Base-by-base conservation (phyloP, 2,113 vertebrate species). In the Potamarius usumacintae region DNA sequence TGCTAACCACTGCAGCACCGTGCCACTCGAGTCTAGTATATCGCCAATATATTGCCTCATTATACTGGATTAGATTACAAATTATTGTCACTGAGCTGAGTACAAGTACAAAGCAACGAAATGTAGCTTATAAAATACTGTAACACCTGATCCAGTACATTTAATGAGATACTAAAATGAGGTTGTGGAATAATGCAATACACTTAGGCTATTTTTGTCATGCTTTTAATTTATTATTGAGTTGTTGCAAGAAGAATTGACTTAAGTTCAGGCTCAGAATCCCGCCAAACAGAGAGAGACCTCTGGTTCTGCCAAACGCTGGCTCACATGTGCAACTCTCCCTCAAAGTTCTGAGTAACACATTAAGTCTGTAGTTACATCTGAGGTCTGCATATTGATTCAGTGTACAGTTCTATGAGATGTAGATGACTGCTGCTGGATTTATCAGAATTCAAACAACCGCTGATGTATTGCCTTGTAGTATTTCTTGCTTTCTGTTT, bases 401-500 rank as follows among this genome's bases (percentile, higher is more conserved):
- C 34, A 42, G 22, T 63, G 62, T 22, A 2, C 22, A 22, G 0
- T 25, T 30, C 3, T 71, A 17, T 8, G 11, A 60, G 9, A 9
- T 65, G 18, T 48, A 22, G 34, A 7, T 14, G 42, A 50, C 71
- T 20, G 42, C 17, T 50, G 42, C 10, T 7, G 72, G 20, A n/a
- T 84, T 62, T n/a, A 10, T 82, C 60, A 69, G 52, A 52, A 69
- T 82, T 82, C 15, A 27, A 71, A 58, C 30, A 25, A 15, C 2
- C 30, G 60, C 25, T 79, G 52, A n/a, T 30, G 52, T 53, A 11
- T 2, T 30, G 18, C 57, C 22, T 76, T 62, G 1, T 34, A 30
- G 18, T n/a, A 72, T 86, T 57, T 69, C 22, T 86, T 80, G 4
- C 6, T 71, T 17, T 71, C n/a, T 81, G 30, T 18, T 67, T 74